These are phyloP conservation scores for Diplosoma virens DNA, from an alignment of 23 tunicate genomes.

Conservation along the genomic window DNA sequence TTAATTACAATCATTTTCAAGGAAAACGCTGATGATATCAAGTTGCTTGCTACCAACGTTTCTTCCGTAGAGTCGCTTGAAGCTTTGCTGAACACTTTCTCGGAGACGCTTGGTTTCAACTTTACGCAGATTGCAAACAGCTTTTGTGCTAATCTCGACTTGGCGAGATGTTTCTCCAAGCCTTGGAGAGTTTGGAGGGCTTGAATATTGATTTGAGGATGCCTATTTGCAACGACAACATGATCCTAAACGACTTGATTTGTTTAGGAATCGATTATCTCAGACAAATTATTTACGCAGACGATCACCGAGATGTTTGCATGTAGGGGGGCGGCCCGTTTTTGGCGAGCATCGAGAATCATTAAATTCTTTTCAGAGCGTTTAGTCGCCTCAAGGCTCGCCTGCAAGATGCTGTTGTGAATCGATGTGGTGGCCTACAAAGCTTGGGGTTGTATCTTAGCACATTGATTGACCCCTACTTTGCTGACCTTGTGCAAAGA, in stretches of 20 bases:
- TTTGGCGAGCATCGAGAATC: neutral
- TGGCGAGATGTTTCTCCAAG: no score
- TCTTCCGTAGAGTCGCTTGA: no score
- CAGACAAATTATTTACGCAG: neutral
- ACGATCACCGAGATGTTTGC: neutral
- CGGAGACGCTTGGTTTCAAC: no score
- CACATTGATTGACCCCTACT: neutral
- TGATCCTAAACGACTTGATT: constrained; percentile 1
- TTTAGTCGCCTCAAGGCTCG: constrained; percentile 2
- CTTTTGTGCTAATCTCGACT: no score
- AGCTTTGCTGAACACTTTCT: no score
- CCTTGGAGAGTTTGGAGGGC: no score
- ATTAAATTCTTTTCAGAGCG: neutral
- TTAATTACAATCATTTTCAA: no score
- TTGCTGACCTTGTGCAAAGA: neutral
- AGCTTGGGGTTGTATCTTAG: neutral
- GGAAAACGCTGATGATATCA: no score
- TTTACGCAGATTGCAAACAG: no score
- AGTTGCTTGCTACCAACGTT: no score
- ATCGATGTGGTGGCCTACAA: neutral
- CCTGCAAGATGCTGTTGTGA: constrained; percentile 1
- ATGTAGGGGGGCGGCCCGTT: neutral
- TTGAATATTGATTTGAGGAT: neutral
- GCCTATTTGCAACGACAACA: constrained; percentile 1
- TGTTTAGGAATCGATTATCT: neutral